Base-by-base conservation (phyloP, 2,888 invertebrate species). In the Ramazzottius varieornatus region DNA sequence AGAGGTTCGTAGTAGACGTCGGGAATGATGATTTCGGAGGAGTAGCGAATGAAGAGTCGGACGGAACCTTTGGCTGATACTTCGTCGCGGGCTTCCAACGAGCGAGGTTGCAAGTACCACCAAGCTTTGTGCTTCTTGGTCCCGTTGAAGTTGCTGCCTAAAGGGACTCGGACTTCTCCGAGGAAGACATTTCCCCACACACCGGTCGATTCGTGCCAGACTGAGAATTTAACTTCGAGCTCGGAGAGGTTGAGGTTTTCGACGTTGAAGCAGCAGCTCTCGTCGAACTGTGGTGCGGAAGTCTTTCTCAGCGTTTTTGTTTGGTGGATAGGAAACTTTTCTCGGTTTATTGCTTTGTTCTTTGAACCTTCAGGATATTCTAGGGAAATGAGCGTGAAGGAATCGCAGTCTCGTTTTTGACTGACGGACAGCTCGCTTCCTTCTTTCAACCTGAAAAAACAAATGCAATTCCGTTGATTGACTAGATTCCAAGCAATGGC, bases 331-430 rank as follows among this genome's bases (percentile, higher is more conserved):
- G 20, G 40, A 40, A 20, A 20, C 20, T 8, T 40, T 8, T 8
- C 40, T n/a, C n/a, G n/a, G n/a, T n/a, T n/a, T n/a, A n/a, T n/a
- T n/a, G n/a, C n/a, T n/a, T n/a, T n/a, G 8, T 8, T 13, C 40
- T 40, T 40, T 13, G 8, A 13, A 20, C 8, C 8, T 40, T 20
- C 40, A 77, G 86, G 86, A 67, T 83, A 80, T 67, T 87, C 84
- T 32, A 73, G 32, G 65, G 85, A 84, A 72, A 88, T 84, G 70
- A 84, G 81, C 69, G 87, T 88, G 77, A 85, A 90, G 20, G 91
- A 89, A 78, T 91, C 90, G 79, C 90, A 91, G 72, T 86, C 84
- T 71, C 89, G 88, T 77, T 87, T n/a, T n/a, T n/a, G n/a, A n/a
- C n/a, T n/a, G n/a, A n/a, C n/a, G n/a, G n/a, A n/a, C n/a, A n/a